These are phyloP conservation scores for Muscicapa striata DNA, from an alignment of 2,797 vertebrate species.

Conservation along the genomic window DNA sequence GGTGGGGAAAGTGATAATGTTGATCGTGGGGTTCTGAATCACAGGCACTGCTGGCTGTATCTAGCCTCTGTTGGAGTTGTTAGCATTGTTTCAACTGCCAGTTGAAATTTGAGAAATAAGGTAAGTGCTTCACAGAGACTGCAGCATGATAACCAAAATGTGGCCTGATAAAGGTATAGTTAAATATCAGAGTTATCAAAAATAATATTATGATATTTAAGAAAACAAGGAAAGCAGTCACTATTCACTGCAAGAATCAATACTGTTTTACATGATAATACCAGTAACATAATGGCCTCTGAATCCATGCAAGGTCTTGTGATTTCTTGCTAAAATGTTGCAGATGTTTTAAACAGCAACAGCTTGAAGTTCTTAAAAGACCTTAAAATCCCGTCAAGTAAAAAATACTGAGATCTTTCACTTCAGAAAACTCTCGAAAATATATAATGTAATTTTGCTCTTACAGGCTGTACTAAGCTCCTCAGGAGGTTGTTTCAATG, in stretches of 20 bases:
- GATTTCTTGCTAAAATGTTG: neutral
- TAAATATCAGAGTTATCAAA: neutral
- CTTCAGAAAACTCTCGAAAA: neutral
- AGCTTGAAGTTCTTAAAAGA: neutral
- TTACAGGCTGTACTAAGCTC: neutral
- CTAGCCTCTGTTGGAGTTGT: neutral
- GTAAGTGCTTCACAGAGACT: neutral
- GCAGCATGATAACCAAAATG: neutral
- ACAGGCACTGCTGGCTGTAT: neutral
- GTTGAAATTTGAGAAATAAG: neutral
- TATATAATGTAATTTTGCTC: neutral
- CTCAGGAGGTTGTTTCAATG: neutral
- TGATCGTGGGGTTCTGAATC: neutral
- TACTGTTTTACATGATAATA: neutral
- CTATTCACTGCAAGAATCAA: neutral
- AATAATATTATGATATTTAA: neutral
- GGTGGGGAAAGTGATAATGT: neutral
- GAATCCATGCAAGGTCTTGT: rapidly evolving
- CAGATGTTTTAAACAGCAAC: neutral
- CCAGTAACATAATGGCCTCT: neutral
- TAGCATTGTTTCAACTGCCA: neutral
- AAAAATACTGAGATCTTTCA: neutral
- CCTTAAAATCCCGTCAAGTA: neutral
- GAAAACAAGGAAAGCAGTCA: neutral
- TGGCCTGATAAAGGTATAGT: neutral